Conservation (phyloP, 2,888 invertebrate species). For the Itoplectis maculator region DNA sequence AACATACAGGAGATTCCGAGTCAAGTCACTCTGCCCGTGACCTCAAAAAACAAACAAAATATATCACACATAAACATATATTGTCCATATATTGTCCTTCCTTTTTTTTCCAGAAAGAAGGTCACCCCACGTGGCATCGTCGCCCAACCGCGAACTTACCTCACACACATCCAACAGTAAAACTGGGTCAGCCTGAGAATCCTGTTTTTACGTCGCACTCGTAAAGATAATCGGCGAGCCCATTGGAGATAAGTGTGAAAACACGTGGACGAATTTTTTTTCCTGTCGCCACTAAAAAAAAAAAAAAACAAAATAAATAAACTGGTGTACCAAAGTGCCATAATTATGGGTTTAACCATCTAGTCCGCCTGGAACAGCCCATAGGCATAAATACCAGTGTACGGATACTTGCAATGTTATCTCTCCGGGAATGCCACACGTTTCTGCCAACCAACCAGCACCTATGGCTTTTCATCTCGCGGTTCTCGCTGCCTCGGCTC, state of each 20-base stretch:
- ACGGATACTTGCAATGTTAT: slow-evolving; percentile 20
- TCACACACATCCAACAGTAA: too few relatives aligned
- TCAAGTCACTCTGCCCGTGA: neutral
- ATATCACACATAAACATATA: too few relatives aligned
- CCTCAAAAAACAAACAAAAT: neutral
- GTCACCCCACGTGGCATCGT: too few relatives aligned
- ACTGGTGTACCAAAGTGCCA: neutral
- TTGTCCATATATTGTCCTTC: too few relatives aligned
- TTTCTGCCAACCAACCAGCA: slow-evolving; percentile 23
- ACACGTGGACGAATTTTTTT: too few relatives aligned
- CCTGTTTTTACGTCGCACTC: too few relatives aligned
- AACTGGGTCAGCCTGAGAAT: too few relatives aligned
- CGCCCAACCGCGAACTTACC: too few relatives aligned
- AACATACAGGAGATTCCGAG: neutral
- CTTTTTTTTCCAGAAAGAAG: neutral
- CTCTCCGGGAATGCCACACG: neutral
- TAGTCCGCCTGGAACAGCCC: neutral
- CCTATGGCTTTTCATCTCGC: slow-evolving; percentile 21
- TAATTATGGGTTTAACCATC: slow-evolving; percentile 6
- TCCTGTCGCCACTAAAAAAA: neutral
- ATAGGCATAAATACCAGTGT: slow-evolving; percentile 16
- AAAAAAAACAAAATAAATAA: slow-evolving; percentile 9
- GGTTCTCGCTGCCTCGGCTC: slow-evolving; percentile 26
- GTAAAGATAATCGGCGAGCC: too few relatives aligned
- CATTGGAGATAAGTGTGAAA: too few relatives aligned